These are phyloP conservation scores for Oncorhynchus tshawytscha DNA, from an alignment of 2,113 vertebrate genomes.

Conservation along the genomic window DNA sequence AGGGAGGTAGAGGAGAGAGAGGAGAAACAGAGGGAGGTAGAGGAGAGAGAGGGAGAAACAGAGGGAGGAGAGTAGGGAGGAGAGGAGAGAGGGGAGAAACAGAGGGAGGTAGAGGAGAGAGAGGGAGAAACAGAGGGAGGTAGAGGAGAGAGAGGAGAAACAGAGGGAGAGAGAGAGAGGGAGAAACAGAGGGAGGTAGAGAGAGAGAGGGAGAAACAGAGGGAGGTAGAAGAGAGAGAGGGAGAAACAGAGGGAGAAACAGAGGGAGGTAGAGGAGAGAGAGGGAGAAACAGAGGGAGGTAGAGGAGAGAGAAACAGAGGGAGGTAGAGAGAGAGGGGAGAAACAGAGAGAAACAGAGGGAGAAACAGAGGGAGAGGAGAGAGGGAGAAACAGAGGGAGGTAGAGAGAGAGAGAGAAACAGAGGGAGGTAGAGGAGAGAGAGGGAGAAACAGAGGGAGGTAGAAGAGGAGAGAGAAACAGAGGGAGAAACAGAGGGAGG, in stretches of 20 bases:
- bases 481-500: background rate
- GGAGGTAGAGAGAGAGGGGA: too few relatives aligned
- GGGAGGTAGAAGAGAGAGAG: background rate
- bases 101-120: background rate
- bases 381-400: conserved; percentile 13
- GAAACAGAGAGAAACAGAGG: too few relatives aligned
- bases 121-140: conserved; percentile 41
- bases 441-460: background rate
- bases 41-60: conserved; percentile 33
- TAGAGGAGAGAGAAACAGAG: conserved; percentile 52
- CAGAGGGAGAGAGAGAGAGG: conserved; percentile 56
- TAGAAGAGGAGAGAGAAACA: background rate
- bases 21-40: conserved; percentile 3
- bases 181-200: conserved; percentile 4
- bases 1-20: background rate
- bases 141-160: too few relatives aligned
- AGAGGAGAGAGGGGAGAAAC: background rate
- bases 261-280: conserved; percentile 41
- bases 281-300: conserved; percentile 34
- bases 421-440: background rate
- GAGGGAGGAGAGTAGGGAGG: too few relatives aligned
- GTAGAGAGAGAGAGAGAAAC: too few relatives aligned
- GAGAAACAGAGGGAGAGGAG: background rate
- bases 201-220: conserved; percentile 33
- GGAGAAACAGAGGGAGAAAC: background rate